Evolutionary conservation across 2,888 invertebrate species (phyloP).

Genomic region (Cyaniris semiargus): DNA sequence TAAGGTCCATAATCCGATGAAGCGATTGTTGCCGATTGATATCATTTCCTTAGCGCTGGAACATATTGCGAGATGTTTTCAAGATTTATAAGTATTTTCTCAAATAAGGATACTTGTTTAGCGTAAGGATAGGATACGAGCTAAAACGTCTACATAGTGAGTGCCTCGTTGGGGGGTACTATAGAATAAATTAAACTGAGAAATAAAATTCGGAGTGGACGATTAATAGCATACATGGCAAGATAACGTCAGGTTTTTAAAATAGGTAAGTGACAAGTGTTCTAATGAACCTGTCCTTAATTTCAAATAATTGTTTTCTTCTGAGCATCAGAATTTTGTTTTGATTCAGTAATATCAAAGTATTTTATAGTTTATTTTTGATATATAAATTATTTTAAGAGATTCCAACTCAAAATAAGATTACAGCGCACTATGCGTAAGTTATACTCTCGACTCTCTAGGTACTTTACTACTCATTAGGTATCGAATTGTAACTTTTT

Average conservation of each 20-base stretch:
- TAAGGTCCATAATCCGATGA: neutral
- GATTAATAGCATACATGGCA: neutral
- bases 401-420: neutral
- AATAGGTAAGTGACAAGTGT: neutral
- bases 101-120: neutral
- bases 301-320: neutral
- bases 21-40: neutral
- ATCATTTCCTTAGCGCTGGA: neutral
- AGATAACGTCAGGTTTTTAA: neutral
- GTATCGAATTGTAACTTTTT: too few species aligned
- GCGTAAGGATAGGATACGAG: neutral
- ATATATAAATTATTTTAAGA: neutral
- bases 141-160: neutral
- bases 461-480: too few species aligned
- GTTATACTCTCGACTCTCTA: too few species aligned
- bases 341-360: neutral
- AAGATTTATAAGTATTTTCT: slow-evolving; percentile 26
- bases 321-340: neutral
- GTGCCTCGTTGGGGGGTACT: neutral
- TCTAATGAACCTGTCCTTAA: neutral
- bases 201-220: neutral
- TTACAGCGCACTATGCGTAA: too few species aligned
- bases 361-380: neutral
- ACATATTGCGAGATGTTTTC: slow-evolving; percentile 25
- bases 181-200: neutral